Conservation (phyloP, 2,797 vertebrate genomes). For the Babyrousa celebensis region DNA sequence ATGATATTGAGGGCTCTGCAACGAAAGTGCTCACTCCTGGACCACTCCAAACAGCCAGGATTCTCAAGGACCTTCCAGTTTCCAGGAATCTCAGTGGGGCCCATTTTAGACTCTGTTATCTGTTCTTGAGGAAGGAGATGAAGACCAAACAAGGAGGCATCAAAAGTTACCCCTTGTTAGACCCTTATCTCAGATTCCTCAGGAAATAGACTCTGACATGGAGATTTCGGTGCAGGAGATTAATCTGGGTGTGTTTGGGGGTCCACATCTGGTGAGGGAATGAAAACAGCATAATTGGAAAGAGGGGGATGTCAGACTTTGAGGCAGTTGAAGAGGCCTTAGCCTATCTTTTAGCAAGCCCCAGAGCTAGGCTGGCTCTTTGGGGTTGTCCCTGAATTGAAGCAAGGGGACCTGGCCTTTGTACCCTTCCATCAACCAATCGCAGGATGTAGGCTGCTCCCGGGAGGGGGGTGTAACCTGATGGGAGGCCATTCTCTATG, state of each 20-base stretch:
- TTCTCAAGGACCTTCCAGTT: not conserved
- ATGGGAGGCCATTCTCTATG: not conserved
- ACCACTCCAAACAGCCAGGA: not conserved
- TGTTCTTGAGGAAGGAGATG: not conserved
- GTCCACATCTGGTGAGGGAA: rapidly evolving
- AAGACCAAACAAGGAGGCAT: not conserved
- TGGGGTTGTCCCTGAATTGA: not conserved
- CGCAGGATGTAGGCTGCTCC: not conserved
- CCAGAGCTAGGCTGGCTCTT: not conserved
- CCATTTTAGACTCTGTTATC: not conserved
- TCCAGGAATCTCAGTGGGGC: not conserved
- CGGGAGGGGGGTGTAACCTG: rapidly evolving
- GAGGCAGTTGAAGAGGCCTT: not conserved
- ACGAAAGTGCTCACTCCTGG: not conserved
- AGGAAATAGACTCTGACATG: not conserved
- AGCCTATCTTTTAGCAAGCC: not conserved
- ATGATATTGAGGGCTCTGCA: not conserved
- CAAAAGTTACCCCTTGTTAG: not conserved
- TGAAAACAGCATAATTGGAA: not conserved
- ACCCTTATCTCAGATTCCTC: not conserved
- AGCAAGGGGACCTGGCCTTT: not conserved
- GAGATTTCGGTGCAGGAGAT: not conserved
- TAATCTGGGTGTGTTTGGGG: not conserved
- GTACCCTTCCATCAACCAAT: not conserved
- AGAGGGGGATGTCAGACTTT: not conserved